Evolutionary conservation across 2,797 vertebrate genomes (phyloP).

Genomic region (Apogon talboti): DNA sequence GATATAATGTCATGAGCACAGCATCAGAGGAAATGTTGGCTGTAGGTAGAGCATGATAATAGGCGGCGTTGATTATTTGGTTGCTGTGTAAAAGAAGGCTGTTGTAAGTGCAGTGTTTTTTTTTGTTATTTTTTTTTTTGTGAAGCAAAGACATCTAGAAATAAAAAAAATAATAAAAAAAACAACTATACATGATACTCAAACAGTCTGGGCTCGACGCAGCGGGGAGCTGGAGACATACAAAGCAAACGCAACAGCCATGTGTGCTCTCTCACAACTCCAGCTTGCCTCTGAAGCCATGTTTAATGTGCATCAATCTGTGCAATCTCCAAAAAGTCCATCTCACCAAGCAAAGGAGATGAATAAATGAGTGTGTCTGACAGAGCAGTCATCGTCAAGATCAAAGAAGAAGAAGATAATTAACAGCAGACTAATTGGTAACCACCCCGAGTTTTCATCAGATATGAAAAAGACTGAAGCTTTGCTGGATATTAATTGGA

Average conservation of each 20-base stretch:
- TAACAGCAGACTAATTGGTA: constrained; percentile 88
- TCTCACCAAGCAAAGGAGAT: constrained; percentile 80
- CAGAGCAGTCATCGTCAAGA: constrained; percentile 83
- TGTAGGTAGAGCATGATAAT: constrained; percentile 45
- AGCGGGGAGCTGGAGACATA: constrained; percentile 51
- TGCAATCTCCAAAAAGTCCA: constrained; percentile 80
- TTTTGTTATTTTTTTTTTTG: too few relatives aligned
- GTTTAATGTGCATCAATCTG: constrained; percentile 84
- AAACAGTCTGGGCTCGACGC: constrained; percentile 47
- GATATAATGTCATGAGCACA: constrained; percentile 53
- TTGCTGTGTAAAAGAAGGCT: constrained; percentile 32
- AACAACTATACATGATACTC: constrained; percentile 36
- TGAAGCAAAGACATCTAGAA: constrained; percentile 32
- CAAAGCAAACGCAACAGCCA: constrained; percentile 65
- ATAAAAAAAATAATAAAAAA: constrained; percentile 17
- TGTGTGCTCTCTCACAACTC: constrained; percentile 67
- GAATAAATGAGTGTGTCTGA: constrained; percentile 86
- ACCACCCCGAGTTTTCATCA: constrained; percentile 85
- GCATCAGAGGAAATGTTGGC: constrained; percentile 43
- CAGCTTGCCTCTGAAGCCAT: constrained; percentile 78
- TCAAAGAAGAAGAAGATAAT: constrained; percentile 87
- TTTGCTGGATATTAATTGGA: constrained; percentile 83
- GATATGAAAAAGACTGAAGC: constrained; percentile 80
- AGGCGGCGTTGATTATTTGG: constrained; percentile 47
- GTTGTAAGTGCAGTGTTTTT: background rate